These are phyloP conservation scores for Bos taurus DNA, from an alignment of 2,113 vertebrate genomes.

Conservation along the genomic window ARS-UCD2.0 NC_037336.1:22408001-22408500, in stretches of 20 bases:
- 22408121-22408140: background rate
- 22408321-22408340: background rate
- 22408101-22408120: background rate
- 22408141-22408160: background rate
- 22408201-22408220: background rate
- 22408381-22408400: background rate
- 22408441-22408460: background rate
- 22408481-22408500: background rate
- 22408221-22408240: background rate
- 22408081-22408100: background rate
- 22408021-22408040: background rate
- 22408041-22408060: background rate
- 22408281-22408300: background rate
- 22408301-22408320: background rate
- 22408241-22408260: background rate
- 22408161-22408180: background rate
- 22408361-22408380: background rate
- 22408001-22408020: background rate
- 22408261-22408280: background rate
- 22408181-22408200: background rate
- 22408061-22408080: background rate
- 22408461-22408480: background rate
- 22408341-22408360: background rate
- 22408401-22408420: background rate
- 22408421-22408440: background rate